Percentiles rank a stretch among this genome's conserved stretches.
Evolutionary conservation across 2,113 vertebrate genomes (phyloP).

Genomic region (Nanger granti): DNA sequence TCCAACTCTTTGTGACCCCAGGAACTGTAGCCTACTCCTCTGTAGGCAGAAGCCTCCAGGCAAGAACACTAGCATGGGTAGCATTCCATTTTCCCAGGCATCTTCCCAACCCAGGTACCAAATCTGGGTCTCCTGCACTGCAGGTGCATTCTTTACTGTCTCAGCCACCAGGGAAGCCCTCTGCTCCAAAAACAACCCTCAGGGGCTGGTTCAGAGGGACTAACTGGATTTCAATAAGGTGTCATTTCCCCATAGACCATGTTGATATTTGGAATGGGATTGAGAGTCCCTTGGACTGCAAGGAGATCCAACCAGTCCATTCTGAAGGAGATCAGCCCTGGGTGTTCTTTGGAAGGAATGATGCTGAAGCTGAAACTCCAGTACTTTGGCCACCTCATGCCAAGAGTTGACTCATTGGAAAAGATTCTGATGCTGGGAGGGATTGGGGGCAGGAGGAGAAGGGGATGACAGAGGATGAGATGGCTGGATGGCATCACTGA

Average conservation of each 20-base stretch:
- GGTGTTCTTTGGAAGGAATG: no score
- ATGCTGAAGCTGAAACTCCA: no score
- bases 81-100: background rate
- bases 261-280: background rate
- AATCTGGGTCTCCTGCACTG: background rate
- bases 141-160: background rate
- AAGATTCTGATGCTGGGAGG: no score
- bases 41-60: background rate
- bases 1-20: background rate
- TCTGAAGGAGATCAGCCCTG: no score
- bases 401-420: no score
- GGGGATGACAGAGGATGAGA: no score
- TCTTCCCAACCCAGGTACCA: background rate
- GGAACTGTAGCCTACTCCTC: background rate
- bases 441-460: no score
- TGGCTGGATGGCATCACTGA: no score
- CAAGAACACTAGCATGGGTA: background rate
- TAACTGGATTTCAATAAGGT: background rate
- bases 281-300: no score
- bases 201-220: background rate
- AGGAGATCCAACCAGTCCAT: no score
- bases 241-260: background rate
- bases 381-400: no score
- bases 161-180: background rate
- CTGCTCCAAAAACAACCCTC: background rate